Conservation (phyloP, 2,888 invertebrate species). For the Marasmarcha lunaedactyla region DNA sequence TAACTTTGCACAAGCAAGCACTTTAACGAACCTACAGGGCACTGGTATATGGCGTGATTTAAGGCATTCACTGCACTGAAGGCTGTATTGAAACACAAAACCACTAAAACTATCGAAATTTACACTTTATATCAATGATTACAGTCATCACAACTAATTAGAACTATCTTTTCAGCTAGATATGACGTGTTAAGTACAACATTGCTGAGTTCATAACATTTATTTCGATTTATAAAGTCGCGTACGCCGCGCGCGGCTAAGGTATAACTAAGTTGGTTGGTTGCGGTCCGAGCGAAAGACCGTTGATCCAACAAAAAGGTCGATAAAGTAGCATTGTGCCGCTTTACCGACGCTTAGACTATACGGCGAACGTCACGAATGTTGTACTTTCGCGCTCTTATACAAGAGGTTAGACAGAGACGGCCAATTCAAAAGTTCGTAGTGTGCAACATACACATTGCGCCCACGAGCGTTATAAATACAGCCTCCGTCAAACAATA, state of each 20-base stretch:
- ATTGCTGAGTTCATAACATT: constrained; percentile 40
- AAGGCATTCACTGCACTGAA: constrained; percentile 48
- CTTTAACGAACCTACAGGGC: constrained; percentile 57
- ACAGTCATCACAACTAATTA: constrained; percentile 31
- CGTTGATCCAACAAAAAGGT: constrained; percentile 65
- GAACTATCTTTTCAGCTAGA: constrained; percentile 31
- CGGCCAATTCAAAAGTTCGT: constrained; percentile 18
- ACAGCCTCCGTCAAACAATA: constrained; percentile 43
- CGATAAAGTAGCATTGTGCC: constrained; percentile 46
- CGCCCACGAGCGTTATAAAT: too few relatives aligned
- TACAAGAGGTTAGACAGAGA: constrained; percentile 24
- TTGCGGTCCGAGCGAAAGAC: constrained; percentile 59
- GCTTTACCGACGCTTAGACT: constrained; percentile 45
- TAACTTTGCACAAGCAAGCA: constrained; percentile 55
- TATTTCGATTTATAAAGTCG: constrained; percentile 45
- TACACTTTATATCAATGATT: constrained; percentile 26
- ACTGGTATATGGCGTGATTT: constrained; percentile 57
- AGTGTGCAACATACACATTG: constrained; percentile 50
- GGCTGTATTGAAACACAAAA: constrained; percentile 32
- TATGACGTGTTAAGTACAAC: constrained; percentile 45
- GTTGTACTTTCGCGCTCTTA: constrained; percentile 28
- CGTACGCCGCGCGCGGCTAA: constrained; percentile 50
- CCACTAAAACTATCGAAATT: constrained; percentile 23
- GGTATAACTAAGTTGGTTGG: constrained; percentile 64
- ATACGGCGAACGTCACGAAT: constrained; percentile 13